Base-by-base conservation (phyloP, 2,113 vertebrate species). In the Passer domesticus region DNA sequence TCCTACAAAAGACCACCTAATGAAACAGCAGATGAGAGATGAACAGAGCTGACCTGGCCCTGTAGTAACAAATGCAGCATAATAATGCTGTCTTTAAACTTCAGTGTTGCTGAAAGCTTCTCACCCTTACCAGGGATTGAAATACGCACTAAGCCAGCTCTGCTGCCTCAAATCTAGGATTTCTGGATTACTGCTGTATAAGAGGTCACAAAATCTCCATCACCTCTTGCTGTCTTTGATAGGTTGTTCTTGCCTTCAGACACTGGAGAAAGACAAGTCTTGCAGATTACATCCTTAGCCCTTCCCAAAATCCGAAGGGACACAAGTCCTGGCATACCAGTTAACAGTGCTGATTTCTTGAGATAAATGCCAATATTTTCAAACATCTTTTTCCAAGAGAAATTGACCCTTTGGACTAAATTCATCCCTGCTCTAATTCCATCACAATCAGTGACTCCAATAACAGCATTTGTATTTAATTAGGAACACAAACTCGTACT, bases 1-100 rank as follows among this genome's bases (percentile, higher is more conserved):
- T 69, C 69, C 75, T 83, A 89, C 76, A 84, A 2, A 6, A 77
- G 82, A 87, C 47, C 91, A 94, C 72, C 92, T 92, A 87, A 93
- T 88, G 79, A 94, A 95, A 88, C 24, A 67, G 87, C 72, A 83
- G 68, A 88, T 93, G 79, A 93, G 75, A 94, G 94, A 85, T 90
- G 89, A 91, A 74, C 50, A 93, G 39, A 77, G 81, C 75, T 96
- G 87, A 94, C 84, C 87, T 9, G 18, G 60, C 86, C 72, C 70
- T 11, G 10, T 59, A 94, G 90, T 72, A 94, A 83, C 70, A 76
- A 77, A 95, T 43, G 22, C 90, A 85, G 72, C 55, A 47, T 79
- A 86, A 83, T 69, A 95, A 90, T 63, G 52, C 55, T 70, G 72
- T 56, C 78, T 89, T 89, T 90, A 93, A 83, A 93, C 52, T 70